phyloP scores from a whole-genome alignment of 1,140 invertebrate species.

The Elysia chlorotica region DNA sequence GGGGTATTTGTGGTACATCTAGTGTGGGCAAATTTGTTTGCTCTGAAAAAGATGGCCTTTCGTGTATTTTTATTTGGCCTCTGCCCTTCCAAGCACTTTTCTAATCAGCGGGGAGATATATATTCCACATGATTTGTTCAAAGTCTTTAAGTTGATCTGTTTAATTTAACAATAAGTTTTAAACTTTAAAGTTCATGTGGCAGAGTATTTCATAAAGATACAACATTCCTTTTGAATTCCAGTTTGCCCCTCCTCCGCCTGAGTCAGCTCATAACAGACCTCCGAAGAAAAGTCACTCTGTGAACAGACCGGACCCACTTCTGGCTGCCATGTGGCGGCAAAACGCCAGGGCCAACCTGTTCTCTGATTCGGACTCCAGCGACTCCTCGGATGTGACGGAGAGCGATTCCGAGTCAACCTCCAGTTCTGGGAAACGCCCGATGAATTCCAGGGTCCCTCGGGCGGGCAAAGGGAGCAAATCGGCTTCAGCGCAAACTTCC shows the following conservation, averaged over 20 bases:
- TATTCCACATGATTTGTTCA: no score
- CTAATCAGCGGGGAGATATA: no score
- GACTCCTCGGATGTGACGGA: conserved; percentile 16
- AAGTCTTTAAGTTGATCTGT: no score
- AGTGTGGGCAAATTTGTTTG: no score
- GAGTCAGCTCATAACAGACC: not conserved
- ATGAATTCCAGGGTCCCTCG: not conserved
- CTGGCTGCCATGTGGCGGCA: conserved; percentile 30
- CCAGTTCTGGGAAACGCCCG: conserved; percentile 14
- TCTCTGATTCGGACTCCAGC: conserved; percentile 26
- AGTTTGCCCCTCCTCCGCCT: conserved; percentile 19
- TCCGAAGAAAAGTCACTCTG: not conserved
- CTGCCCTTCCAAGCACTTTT: no score
- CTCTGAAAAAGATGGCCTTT: no score
- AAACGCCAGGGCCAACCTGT: conserved; percentile 22
- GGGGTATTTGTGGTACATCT: no score
- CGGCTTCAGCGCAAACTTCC: not conserved
- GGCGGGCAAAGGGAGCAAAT: not conserved
- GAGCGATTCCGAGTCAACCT: conserved; percentile 18
- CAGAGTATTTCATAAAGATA: no score
- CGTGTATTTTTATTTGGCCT: no score
- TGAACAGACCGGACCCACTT: not conserved
- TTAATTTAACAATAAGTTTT: no score
- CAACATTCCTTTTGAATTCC: not conserved
- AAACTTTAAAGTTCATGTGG: no score